These are phyloP conservation scores for Chymomyza fuscimana DNA, from an alignment of 2,888 invertebrate genomes.

Conservation along the genomic window DNA sequence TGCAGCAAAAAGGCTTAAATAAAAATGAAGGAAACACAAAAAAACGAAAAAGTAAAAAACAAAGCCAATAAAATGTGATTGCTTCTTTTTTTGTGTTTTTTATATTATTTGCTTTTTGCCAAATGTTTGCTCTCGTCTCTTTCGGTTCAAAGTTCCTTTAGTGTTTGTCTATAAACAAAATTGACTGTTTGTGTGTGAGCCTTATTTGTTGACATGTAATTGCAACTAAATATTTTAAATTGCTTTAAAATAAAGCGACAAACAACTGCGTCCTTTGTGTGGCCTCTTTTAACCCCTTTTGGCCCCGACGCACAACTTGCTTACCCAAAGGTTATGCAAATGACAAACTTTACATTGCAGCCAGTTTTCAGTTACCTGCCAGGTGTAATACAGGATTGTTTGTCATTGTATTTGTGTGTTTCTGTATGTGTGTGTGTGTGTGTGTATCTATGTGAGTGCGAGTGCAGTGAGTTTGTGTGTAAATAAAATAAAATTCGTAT, in stretches of 20 bases:
- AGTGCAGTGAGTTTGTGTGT: conserved; percentile 42
- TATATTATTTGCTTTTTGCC: not conserved
- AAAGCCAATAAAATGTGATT: not conserved
- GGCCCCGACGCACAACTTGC: conserved; percentile 7
- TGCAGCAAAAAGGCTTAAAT: conserved; percentile 16
- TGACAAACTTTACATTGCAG: conserved; percentile 60
- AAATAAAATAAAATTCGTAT: conserved; percentile 74
- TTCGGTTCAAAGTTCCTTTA: conserved; percentile 13
- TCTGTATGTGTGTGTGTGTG: conserved; percentile 18
- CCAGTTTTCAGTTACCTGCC: conserved; percentile 29
- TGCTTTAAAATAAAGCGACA: conserved; percentile 72
- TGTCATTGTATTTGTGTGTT: not conserved
- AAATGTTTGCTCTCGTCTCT: not conserved
- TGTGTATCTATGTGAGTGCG: not conserved
- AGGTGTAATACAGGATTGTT: conserved; percentile 22
- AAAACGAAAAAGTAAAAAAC: not conserved
- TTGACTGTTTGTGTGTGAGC: conserved; percentile 1
- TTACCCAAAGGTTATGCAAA: conserved; percentile 67
- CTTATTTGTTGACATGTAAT: conserved; percentile 72
- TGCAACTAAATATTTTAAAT: conserved; percentile 76
- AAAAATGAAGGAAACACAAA: not conserved
- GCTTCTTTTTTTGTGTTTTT: not conserved
- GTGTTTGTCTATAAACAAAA: conserved; percentile 62
- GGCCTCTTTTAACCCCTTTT: not conserved
- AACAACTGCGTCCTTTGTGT: conserved; percentile 20